Conservation (phyloP, 1,140 invertebrate species). For the Branchinecta lindahli region DNA sequence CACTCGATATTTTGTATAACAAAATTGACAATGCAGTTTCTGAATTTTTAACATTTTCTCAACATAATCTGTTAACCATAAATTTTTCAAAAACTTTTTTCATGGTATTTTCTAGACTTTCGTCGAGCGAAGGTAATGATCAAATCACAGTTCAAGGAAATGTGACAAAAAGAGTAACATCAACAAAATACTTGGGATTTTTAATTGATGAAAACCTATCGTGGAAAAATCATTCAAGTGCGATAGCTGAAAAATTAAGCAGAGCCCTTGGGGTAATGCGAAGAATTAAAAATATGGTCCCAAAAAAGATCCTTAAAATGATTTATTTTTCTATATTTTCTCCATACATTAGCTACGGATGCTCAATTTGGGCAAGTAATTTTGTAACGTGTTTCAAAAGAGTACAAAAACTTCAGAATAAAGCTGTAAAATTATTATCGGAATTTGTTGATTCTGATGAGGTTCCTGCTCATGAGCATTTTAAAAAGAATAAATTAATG, state of each 20-base stretch:
- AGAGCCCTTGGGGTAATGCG: neutral
- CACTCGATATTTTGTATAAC: neutral
- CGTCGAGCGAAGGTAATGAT: neutral
- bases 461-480: slow-evolving; percentile 2
- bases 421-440: neutral
- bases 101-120: slow-evolving; percentile 1
- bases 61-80: neutral
- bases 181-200: neutral
- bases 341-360: slow-evolving; percentile 10
- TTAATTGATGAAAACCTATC: neutral
- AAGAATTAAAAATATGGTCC: neutral
- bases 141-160: neutral
- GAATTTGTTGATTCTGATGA: neutral
- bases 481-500: slow-evolving; percentile 9
- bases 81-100: neutral
- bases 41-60: neutral
- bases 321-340: slow-evolving; percentile 6
- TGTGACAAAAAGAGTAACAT: neutral
- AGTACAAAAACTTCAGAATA: slow-evolving; percentile 9
- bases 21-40: neutral
- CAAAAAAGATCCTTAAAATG: neutral
- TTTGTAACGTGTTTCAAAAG: slow-evolving; percentile 5
- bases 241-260: neutral
- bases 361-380: neutral
- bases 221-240: neutral